Percentiles rank a stretch among this genome's conserved stretches.
These are phyloP conservation scores for Bubo bubo DNA, from an alignment of 2,113 vertebrate species.

Conservation along the genomic window DNA sequence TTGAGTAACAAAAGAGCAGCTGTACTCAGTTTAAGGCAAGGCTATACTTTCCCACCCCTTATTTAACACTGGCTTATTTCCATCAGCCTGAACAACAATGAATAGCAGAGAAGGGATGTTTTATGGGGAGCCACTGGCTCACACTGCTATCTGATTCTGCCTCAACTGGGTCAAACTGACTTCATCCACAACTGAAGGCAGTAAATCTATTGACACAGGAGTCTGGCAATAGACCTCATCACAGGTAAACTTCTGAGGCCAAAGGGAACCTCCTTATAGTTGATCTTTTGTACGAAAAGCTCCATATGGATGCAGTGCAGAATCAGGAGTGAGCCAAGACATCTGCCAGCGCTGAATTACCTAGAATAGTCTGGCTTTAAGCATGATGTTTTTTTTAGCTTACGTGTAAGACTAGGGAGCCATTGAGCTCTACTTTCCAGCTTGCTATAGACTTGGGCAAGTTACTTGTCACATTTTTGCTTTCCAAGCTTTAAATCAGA, in stretches of 20 bases:
- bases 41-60: constrained; percentile 22
- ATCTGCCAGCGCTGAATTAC: background rate
- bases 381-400: background rate
- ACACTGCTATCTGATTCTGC: background rate
- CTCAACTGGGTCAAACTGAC: background rate
- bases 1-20: background rate
- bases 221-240: background rate
- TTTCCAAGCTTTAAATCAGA: background rate
- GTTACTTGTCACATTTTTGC: background rate
- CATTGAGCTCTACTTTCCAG: background rate
- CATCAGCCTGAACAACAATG: background rate
- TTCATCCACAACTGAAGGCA: background rate
- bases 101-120: background rate
- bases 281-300: background rate
- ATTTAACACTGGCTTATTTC: constrained; percentile 3
- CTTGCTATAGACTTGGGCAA: background rate
- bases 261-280: background rate
- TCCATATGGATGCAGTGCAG: background rate
- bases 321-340: background rate
- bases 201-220: background rate
- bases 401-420: background rate
- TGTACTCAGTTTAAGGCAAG: constrained; percentile 7
- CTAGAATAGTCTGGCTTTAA: background rate
- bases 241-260: background rate
- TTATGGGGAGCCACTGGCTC: background rate